Evolutionary conservation across 2,888 invertebrate species (phyloP).

Genomic region (Apodemia duryi): DNA sequence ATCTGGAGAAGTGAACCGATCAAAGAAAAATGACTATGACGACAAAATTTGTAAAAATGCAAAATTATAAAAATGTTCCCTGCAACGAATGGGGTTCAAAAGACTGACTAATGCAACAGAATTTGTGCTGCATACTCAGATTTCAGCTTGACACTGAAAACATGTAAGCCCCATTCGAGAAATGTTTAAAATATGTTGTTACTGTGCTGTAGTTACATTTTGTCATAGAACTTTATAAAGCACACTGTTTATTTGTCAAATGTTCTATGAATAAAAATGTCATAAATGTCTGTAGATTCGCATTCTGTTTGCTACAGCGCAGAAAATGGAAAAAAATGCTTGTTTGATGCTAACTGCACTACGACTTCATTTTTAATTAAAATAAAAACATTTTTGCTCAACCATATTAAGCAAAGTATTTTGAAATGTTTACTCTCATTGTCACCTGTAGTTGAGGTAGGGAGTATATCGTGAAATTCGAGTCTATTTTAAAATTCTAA

Average conservation of each 20-base stretch:
- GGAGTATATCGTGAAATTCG: background rate
- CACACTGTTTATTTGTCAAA: conserved; percentile 12
- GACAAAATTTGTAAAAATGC: conserved; percentile 12
- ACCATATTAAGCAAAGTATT: background rate
- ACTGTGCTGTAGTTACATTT: conserved; percentile 14
- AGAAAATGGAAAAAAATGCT: conserved; percentile 32
- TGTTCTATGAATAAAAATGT: conserved; percentile 16
- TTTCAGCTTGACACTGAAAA: conserved; percentile 10
- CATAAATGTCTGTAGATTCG: conserved; percentile 12
- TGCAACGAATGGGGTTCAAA: conserved; percentile 7
- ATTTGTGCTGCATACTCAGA: conserved; percentile 1
- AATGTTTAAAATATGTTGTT: conserved; percentile 9
- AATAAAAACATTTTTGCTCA: too few relatives aligned
- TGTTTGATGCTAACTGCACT: conserved; percentile 36
- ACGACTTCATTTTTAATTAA: conserved; percentile 23
- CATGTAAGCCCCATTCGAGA: conserved; percentile 5
- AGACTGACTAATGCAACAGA: conserved; percentile 4
- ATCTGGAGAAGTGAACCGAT: conserved; percentile 21
- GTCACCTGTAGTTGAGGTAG: too few relatives aligned
- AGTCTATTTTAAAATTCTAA: background rate
- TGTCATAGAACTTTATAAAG: conserved; percentile 6
- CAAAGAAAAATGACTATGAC: conserved; percentile 10
- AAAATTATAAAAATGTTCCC: conserved; percentile 13
- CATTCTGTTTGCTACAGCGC: conserved; percentile 31
- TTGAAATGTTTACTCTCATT: background rate